Base-by-base conservation (phyloP, 2,888 invertebrate genomes). In the Stratiomys singularior region DNA sequence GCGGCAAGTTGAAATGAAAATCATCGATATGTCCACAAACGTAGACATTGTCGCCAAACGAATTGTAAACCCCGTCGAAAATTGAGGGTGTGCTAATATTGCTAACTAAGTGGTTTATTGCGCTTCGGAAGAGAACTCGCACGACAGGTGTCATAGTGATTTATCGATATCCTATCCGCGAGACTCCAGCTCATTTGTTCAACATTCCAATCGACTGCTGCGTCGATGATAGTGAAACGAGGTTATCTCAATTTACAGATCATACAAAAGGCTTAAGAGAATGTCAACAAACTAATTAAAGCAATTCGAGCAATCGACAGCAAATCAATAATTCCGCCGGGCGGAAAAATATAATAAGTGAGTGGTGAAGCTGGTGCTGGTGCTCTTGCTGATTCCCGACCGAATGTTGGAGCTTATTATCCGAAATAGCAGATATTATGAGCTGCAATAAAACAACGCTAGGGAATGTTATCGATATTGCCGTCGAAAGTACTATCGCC, bases 241-340 rank as follows among this genome's bases (percentile, higher is more conserved):
- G 64, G 64, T 64, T 64, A 30, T 64, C 64, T 30, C 64, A 27
- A 64, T 64, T 64, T 64, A 15, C 64, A 64, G 28, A 64, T 13
- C 30, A 25, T 18, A 30, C 64, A 27, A 64, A 15, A n/a, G 30
- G 15, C 30, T 28, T 30, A 25, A 30, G 64, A 28, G 64, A 28
- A 28, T 25, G 64, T 28, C 64, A 64, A 64, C 64, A 64, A 64
- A 64, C n/a, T 64, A 64, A 64, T 64, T 64, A 64, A 64, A 11
- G 28, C 64, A 25, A 60, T 60, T 60, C 60, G 60, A 60, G 18
- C 25, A 30, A 64, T 30, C 5, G 64, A 18, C 64, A 28, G n/a
- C 28, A 11, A 64, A 64, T 64, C 27, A 30, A 30, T 60, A 25
- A 60, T 15, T 52, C 18, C 18, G 4, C 15, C 52, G 52, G 7